These are phyloP conservation scores for Morelia viridis DNA, from an alignment of 2,797 vertebrate species.

Conservation along the genomic window DNA sequence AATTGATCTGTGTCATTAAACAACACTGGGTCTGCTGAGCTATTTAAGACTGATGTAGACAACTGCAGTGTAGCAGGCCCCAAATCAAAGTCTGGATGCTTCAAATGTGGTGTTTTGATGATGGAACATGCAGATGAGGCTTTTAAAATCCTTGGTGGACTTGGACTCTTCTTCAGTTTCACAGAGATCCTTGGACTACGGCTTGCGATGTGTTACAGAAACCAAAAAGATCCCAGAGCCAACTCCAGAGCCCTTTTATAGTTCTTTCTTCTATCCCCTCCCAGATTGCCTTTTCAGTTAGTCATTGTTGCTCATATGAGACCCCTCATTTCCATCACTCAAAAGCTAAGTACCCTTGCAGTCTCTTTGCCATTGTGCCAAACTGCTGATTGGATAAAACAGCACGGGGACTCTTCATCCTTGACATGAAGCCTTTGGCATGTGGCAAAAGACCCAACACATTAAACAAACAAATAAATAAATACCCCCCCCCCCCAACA, in stretches of 20 bases:
- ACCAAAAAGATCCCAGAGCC: conserved; percentile 91
- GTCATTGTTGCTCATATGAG: conserved; percentile 29
- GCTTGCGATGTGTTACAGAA: conserved; percentile 91
- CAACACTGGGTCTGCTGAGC: conserved; percentile 31
- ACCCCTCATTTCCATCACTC: conserved; percentile 54
- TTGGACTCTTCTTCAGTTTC: conserved; percentile 94
- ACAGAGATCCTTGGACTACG: conserved; percentile 93
- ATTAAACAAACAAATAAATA: no score
- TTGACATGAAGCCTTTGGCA: conserved; percentile 40
- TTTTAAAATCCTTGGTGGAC: conserved; percentile 89
- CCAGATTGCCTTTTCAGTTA: conserved; percentile 23
- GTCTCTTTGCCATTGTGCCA: conserved; percentile 44
- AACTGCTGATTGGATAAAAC: conserved; percentile 52
- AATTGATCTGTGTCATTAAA: conserved; percentile 89
- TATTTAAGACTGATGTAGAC: conserved; percentile 65
- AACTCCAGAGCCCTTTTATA: conserved; percentile 95
- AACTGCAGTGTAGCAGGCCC: conserved; percentile 80
- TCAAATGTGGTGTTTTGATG: conserved; percentile 82
- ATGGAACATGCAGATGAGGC: conserved; percentile 83
- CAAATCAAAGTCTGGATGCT: conserved; percentile 58
- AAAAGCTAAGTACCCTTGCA: neutral
- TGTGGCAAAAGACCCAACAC: conserved; percentile 6
- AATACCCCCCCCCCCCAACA: no score
- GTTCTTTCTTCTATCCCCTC: conserved; percentile 46
- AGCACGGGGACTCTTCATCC: neutral